These are phyloP conservation scores for Mesaphorura yosii DNA, from an alignment of 1,140 invertebrate genomes.

Conservation along the genomic window DNA sequence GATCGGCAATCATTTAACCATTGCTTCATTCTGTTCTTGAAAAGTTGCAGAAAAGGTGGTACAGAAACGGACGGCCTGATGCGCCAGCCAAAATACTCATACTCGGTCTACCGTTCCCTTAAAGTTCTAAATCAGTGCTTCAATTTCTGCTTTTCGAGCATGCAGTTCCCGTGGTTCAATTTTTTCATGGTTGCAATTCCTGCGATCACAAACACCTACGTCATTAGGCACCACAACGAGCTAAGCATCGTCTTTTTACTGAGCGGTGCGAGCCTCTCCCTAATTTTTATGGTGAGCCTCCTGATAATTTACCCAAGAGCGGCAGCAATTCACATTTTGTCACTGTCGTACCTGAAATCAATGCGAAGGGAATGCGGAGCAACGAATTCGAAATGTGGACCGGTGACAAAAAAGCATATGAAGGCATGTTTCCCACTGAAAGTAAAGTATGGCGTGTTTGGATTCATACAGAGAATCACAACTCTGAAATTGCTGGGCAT, in stretches of 20 bases:
- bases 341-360: not conserved
- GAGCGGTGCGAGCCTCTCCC: too few relatives aligned
- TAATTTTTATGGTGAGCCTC: too few relatives aligned
- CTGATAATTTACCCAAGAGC: not conserved
- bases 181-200: not conserved
- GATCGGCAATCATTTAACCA: not conserved
- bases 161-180: conserved; percentile 1
- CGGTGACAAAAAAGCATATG: too few relatives aligned
- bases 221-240: not conserved
- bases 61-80: not conserved
- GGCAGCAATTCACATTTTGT: not conserved
- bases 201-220: not conserved
- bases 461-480: too few relatives aligned
- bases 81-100: not conserved
- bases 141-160: not conserved
- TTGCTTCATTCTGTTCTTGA: not conserved
- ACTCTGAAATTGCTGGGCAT: too few relatives aligned
- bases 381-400: too few relatives aligned
- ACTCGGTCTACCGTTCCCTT: not conserved
- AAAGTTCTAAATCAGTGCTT: not conserved
- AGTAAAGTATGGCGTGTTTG: too few relatives aligned
- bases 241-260: too few relatives aligned
- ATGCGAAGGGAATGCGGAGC: not conserved
- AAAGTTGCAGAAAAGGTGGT: not conserved
- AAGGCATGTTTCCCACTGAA: too few relatives aligned